Conservation (phyloP, 2,888 invertebrate genomes). For the Iphiclides podalirius region DNA sequence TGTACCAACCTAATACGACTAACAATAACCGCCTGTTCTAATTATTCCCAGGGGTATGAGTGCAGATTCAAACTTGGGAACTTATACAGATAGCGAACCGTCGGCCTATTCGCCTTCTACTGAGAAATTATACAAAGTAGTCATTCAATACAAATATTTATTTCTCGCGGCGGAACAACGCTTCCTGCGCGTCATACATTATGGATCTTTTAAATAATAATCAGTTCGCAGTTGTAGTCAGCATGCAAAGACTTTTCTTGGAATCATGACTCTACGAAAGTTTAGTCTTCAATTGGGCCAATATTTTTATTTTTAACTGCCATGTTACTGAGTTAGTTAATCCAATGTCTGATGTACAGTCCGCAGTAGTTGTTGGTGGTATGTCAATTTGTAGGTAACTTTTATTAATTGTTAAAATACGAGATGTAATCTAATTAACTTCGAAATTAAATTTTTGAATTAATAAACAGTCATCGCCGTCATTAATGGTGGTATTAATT, state of each 20-base stretch:
- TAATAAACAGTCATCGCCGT: no score
- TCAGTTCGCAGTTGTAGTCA: not conserved
- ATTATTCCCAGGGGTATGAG: constrained; percentile 17
- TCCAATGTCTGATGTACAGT: no score
- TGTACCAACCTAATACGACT: not conserved
- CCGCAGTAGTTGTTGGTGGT: no score
- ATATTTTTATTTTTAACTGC: no score
- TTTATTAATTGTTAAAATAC: no score
- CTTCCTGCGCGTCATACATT: constrained; percentile 8
- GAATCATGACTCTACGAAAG: no score
- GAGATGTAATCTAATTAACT: no score
- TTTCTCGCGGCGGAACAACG: constrained; percentile 15
- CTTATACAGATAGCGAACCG: constrained; percentile 8
- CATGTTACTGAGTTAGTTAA: no score
- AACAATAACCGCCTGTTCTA: constrained; percentile 15
- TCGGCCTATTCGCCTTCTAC: constrained; percentile 3
- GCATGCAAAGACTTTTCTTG: constrained; percentile 3
- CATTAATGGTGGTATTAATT: no score
- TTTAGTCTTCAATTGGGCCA: no score
- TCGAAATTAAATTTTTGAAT: no score
- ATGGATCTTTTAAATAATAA: constrained; percentile 8
- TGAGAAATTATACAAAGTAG: constrained; percentile 18
- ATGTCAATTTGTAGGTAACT: no score
- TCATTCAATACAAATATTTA: constrained; percentile 20
- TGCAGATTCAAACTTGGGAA: constrained; percentile 7